Base-by-base conservation (phyloP, 2,113 vertebrate genomes). In the Neoarius graeffei region DNA sequence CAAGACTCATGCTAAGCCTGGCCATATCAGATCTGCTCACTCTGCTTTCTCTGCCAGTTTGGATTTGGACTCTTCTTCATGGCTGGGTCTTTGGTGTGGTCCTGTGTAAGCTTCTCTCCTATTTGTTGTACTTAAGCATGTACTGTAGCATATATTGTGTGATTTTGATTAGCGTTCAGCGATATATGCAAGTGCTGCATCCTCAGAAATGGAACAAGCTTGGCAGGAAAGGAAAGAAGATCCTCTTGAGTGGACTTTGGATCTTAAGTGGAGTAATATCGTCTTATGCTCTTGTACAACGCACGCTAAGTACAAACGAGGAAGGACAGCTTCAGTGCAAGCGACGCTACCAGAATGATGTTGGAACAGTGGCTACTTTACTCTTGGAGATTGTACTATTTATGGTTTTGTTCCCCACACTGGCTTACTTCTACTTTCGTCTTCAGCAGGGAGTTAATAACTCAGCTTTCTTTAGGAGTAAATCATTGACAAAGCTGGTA, bases 61-160 rank as follows among this genome's bases (percentile, higher is more conserved):
- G 94, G 94, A 95, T 96, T 86, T 94, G 95, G 30, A 92, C 94
- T 52, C 93, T 96, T 30, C 91, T 91, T 5, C 86, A 89, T 20
- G 84, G 88, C 0, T 95, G 95, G 95, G 5, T 90, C 76, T 93
- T 95, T 83, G 94, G 93, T 20, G 5, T 89, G 0, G 5, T 2
- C 7, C 48, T 88, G 50, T 96, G 95, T 90, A 94, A 94, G 91
- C 42, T 88, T 0, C 54, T 96, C 25, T 92, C 92, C 48, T 95
- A 91, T 19, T 0, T 94, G 5, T 81, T 95, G 67, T 94, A 96
- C 89, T 93, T 92, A 85, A 94, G 91, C 91, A 91, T 96, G 89
- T 95, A 95, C 57, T 92, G 93, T 5, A 95, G 95, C 59, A 89
- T 96, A 77, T 93, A 96, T 87, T 92, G 93, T 8, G 91, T 96